Conservation (phyloP, 2,113 vertebrate species). For the Papio anubis region DNA sequence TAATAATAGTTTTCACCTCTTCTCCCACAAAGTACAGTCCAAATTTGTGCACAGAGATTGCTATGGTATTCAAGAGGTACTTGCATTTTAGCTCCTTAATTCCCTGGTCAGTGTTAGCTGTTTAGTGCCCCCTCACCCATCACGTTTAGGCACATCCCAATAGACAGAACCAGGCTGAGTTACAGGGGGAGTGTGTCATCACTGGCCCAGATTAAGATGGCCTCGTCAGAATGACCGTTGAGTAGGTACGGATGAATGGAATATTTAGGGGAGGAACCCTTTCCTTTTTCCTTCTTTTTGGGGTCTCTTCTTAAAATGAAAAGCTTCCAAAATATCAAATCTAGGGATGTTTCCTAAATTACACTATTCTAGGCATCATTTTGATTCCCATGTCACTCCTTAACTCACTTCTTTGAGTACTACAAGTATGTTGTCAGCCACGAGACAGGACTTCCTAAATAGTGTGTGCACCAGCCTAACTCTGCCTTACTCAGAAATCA, state of each 20-base stretch:
- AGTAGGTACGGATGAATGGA: neutral
- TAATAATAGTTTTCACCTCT: neutral
- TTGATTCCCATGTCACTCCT: neutral
- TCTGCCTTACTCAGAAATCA: neutral
- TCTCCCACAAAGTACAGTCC: neutral
- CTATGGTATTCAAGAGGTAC: neutral
- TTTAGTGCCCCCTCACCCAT: no score
- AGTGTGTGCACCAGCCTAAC: rapidly evolving
- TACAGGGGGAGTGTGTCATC: no score
- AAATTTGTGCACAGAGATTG: neutral
- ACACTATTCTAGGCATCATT: neutral
- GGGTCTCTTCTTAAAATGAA: neutral
- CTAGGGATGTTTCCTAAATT: neutral
- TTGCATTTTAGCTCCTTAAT: neutral
- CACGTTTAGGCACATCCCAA: rapidly evolving
- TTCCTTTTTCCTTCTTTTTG: neutral
- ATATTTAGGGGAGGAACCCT: rapidly evolving
- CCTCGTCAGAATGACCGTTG: no score
- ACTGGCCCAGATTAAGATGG: neutral
- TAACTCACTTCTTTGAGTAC: neutral
- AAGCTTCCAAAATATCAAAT: neutral
- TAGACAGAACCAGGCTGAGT: neutral
- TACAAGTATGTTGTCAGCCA: neutral
- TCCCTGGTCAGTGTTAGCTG: neutral
- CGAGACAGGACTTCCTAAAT: neutral